Evolutionary conservation across 1,140 invertebrate species (phyloP).

Genomic region (Fopius arisanus): DNA sequence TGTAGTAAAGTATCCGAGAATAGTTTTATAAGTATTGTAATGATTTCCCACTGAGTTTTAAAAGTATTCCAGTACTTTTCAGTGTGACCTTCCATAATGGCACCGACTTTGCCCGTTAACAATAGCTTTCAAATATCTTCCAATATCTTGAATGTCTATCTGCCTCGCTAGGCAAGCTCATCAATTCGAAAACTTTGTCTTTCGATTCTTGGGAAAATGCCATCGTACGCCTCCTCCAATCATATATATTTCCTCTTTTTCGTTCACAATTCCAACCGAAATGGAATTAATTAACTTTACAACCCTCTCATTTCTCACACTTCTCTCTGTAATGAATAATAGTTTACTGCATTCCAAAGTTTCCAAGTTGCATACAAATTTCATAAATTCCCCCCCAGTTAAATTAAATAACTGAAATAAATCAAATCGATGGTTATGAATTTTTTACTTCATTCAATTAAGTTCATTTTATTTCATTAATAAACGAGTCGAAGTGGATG

Average conservation of each 20-base stretch:
- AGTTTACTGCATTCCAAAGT: not conserved
- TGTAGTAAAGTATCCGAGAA: not conserved
- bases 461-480: not conserved
- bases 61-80: slow-evolving; percentile 5
- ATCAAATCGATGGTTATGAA: not conserved
- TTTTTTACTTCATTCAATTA: not conserved
- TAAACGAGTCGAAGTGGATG: not conserved
- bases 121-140: slow-evolving; percentile 18
- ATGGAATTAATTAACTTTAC: slow-evolving; percentile 18
- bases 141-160: slow-evolving; percentile 16
- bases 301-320: not conserved
- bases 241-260: slow-evolving; percentile 20
- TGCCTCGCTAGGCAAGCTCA: slow-evolving; percentile 16
- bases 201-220: slow-evolving; percentile 10
- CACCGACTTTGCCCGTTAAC: slow-evolving; percentile 11
- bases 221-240: not conserved
- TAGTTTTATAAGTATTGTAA: slow-evolving; percentile 3
- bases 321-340: not conserved
- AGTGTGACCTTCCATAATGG: slow-evolving; percentile 2
- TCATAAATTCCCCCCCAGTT: not conserved
- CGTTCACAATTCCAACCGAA: slow-evolving; percentile 1
- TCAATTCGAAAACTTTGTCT: slow-evolving; percentile 24
- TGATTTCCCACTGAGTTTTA: not conserved
- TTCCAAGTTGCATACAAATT: not conserved
- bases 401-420: not conserved